These are phyloP conservation scores for Psittacula cyanocephala DNA, from an alignment of 2,113 vertebrate species.

Conservation along the genomic window DNA sequence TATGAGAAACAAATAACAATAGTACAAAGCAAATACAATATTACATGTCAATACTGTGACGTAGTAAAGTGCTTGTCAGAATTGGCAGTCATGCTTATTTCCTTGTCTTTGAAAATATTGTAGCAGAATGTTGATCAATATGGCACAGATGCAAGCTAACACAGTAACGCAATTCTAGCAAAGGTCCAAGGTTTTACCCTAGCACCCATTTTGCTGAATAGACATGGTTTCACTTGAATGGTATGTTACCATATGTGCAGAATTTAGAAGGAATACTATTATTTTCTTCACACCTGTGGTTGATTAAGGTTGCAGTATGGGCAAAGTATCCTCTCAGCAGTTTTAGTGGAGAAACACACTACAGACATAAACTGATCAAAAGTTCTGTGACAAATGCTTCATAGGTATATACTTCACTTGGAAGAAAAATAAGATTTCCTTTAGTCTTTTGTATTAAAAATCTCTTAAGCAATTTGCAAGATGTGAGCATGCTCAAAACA, in stretches of 20 bases:
- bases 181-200: not conserved
- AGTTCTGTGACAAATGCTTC: not conserved
- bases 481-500: not conserved
- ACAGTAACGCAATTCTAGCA: not conserved
- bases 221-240: not conserved
- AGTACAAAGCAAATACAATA: not conserved
- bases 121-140: not conserved
- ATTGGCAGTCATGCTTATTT: not conserved
- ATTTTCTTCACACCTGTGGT: not conserved
- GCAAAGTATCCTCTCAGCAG: not conserved
- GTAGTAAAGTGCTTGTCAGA: not conserved
- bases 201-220: not conserved
- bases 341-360: not conserved
- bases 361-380: not conserved
- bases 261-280: not conserved
- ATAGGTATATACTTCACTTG: not conserved
- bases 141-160: not conserved
- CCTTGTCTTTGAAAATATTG: not conserved
- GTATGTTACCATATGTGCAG: not conserved
- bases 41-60: not conserved
- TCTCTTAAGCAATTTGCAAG: not conserved
- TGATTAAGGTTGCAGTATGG: not conserved
- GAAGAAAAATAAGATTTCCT: not conserved
- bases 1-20: not conserved
- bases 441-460: not conserved